These are phyloP conservation scores for Coluber constrictor DNA, from an alignment of 2,797 vertebrate species.

Conservation along the genomic window DNA sequence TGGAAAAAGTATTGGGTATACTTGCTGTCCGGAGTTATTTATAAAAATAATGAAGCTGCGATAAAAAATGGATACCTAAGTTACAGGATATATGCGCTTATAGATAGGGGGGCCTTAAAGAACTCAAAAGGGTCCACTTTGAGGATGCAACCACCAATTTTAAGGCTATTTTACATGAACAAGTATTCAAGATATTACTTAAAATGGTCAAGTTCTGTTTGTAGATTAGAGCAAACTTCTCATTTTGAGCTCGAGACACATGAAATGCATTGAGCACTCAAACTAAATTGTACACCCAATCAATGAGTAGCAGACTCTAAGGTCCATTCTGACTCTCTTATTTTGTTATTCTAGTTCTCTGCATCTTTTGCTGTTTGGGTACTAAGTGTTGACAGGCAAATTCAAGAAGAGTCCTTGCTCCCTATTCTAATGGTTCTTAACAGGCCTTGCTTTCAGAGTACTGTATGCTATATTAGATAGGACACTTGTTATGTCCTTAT, in stretches of 20 bases:
- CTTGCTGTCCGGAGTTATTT: not conserved
- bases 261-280: not conserved
- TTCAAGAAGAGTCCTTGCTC: not conserved
- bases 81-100: not conserved
- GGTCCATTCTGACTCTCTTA: not conserved
- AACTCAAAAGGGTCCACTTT: not conserved
- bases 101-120: not conserved
- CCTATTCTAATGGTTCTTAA: not conserved
- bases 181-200: not conserved
- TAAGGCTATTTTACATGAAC: not conserved
- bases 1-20: not conserved
- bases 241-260: not conserved
- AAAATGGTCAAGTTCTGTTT: not conserved
- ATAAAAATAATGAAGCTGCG: not conserved
- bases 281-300: not conserved
- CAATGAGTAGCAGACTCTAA: not conserved
- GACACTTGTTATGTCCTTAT: not conserved
- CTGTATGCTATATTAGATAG: not conserved
- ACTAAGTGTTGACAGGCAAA: not conserved
- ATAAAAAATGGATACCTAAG: not conserved
- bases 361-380: not conserved
- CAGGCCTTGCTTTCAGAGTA: not conserved
- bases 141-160: not conserved
- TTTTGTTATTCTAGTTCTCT: not conserved
- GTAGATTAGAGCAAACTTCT: not conserved